Evolutionary conservation across 2,888 invertebrate species (phyloP).

Genomic region (Dolichomitus sp.): DNA sequence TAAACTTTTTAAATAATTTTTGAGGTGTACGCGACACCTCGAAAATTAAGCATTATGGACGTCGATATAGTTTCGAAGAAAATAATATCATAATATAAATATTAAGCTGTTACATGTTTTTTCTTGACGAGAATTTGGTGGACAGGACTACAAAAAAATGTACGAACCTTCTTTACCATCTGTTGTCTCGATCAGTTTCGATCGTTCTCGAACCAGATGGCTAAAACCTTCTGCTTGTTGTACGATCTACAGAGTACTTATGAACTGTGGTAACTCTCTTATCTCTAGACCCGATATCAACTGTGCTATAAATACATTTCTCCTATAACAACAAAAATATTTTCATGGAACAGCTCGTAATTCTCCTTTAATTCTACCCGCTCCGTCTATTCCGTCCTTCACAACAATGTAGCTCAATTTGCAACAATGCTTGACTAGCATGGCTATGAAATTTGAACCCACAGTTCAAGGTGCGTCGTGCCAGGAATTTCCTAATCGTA

Average conservation of each 20-base stretch:
- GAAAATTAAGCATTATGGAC: too few relatives aligned
- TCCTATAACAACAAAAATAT: not conserved
- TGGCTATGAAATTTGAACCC: conserved; percentile 1
- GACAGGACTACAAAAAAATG: too few relatives aligned
- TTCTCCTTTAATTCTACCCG: not conserved
- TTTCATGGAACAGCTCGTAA: not conserved
- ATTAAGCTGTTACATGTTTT: too few relatives aligned
- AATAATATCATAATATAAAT: too few relatives aligned
- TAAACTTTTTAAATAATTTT: too few relatives aligned
- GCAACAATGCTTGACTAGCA: not conserved
- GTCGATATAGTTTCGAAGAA: too few relatives aligned
- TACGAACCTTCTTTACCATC: conserved; percentile 4
- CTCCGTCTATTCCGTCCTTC: not conserved
- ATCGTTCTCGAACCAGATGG: conserved; percentile 5
- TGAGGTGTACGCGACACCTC: too few relatives aligned
- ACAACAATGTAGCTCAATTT: not conserved
- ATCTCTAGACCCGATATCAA: not conserved
- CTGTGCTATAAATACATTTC: not conserved
- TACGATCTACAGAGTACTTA: not conserved
- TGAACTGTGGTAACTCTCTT: not conserved
- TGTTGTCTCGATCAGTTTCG: not conserved
- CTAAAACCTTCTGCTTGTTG: not conserved
- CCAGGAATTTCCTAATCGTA: not conserved
- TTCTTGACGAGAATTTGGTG: too few relatives aligned
- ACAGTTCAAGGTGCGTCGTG: not conserved